Conservation (phyloP, 1,140 invertebrate genomes). For the Triops longicaudatus region DNA sequence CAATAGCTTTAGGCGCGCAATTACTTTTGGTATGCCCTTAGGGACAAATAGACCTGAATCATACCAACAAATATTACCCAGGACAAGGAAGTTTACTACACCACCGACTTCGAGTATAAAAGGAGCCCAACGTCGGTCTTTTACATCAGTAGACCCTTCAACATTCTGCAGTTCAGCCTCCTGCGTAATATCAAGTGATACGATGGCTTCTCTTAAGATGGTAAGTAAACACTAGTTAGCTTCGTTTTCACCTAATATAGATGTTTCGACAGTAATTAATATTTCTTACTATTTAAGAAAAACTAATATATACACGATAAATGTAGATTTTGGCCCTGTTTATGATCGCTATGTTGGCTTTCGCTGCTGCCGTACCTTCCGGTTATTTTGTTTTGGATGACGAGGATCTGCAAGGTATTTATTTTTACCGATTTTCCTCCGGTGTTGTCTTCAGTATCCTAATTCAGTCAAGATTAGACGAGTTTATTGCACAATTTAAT, state of each 20-base stretch:
- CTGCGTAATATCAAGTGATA: not conserved
- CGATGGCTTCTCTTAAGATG: conserved; percentile 23
- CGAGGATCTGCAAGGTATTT: conserved; percentile 13
- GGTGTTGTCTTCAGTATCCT: too few relatives aligned
- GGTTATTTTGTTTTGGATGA: conserved; percentile 20
- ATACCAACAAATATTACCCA: not conserved
- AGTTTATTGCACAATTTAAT: too few relatives aligned
- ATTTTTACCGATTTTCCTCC: not conserved
- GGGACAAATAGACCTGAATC: not conserved
- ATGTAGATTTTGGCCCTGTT: conserved; percentile 9
- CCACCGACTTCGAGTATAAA: not conserved
- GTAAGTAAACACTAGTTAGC: not conserved
- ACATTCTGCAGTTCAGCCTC: not conserved
- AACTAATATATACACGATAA: not conserved
- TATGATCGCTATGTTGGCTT: conserved; percentile 20
- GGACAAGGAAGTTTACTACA: not conserved
- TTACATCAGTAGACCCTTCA: not conserved
- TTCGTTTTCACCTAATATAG: not conserved
- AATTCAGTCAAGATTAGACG: too few relatives aligned
- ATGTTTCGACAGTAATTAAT: conserved; percentile 3
- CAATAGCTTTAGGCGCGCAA: not conserved
- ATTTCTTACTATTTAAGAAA: not conserved
- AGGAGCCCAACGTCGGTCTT: not conserved
- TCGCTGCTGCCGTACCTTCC: conserved; percentile 16
- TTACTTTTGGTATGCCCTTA: not conserved